phyloP scores from a whole-genome alignment of 1,140 invertebrate genomes.

The Acromyrmex charruanus region DNA sequence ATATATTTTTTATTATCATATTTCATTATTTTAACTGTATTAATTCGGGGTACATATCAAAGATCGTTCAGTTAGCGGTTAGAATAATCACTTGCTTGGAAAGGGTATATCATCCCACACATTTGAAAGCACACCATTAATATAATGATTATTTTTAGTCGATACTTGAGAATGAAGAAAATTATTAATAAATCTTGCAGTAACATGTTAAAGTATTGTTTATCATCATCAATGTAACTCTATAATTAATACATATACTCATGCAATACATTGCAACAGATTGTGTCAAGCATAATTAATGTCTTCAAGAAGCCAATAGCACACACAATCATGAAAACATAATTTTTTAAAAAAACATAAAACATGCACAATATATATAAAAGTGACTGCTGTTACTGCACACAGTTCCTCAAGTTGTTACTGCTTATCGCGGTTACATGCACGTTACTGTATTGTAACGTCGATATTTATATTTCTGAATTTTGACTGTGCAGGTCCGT shows the following conservation, averaged over 20 bases:
- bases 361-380: conserved; percentile 34
- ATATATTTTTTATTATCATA: conserved; percentile 42
- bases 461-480: conserved; percentile 30
- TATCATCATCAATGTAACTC: too few relatives aligned
- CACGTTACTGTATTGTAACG: background rate
- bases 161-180: background rate
- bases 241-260: conserved; percentile 4
- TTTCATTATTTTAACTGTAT: conserved; percentile 21
- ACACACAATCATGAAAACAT: conserved; percentile 11
- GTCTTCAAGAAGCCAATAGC: background rate
- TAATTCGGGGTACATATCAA: conserved; percentile 20
- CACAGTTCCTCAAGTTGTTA: conserved; percentile 53
- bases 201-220: background rate
- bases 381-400: conserved; percentile 51
- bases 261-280: background rate
- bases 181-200: background rate
- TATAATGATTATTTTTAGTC: conserved; percentile 22
- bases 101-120: conserved; percentile 16
- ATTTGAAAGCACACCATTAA: conserved; percentile 13
- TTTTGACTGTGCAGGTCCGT: conserved; percentile 64
- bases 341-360: conserved; percentile 5
- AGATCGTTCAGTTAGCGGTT: conserved; percentile 37
- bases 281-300: conserved; percentile 8
- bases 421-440: conserved; percentile 20
- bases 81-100: conserved; percentile 52